A percentile compares a stretch with the other conserved stretches of the same genome.
Evolutionary conservation across 2,113 vertebrate genomes (phyloP).

Genomic region (Mandrillus leucophaeus): DNA sequence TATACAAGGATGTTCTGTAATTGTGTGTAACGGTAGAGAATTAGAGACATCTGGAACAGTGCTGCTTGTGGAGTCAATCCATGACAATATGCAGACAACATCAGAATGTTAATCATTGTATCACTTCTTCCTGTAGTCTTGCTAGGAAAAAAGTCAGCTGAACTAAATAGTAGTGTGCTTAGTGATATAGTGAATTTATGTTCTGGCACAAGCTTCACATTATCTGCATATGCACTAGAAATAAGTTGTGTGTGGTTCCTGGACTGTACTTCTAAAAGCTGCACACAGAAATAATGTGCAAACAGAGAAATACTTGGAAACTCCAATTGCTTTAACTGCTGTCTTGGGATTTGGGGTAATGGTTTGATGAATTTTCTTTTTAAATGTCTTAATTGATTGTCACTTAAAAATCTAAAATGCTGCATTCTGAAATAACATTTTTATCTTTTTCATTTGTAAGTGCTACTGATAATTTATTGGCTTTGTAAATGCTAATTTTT

Average conservation of each 20-base stretch:
- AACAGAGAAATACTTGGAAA: neutral
- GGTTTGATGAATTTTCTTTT: slow-evolving; percentile 27
- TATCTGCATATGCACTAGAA: neutral
- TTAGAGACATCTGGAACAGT: neutral
- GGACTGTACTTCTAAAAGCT: neutral
- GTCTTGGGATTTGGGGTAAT: neutral
- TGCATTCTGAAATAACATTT: neutral
- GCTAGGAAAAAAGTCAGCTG: neutral
- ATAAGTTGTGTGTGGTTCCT: neutral
- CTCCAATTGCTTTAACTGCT: neutral
- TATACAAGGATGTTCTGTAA: neutral
- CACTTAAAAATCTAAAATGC: slow-evolving; percentile 17
- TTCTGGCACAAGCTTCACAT: neutral
- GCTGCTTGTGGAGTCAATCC: neutral
- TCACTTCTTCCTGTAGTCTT: neutral
- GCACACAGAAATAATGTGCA: neutral
- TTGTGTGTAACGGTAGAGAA: neutral
- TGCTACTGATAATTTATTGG: neutral
- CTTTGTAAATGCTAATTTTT: slow-evolving; percentile 23
- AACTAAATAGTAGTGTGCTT: neutral
- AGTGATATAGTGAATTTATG: neutral
- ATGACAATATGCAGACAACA: neutral
- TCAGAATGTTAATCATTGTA: neutral
- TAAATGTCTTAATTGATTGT: neutral
- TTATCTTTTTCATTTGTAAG: neutral